These are phyloP conservation scores for Bombus confusus DNA, from an alignment of 1,140 invertebrate genomes.

Conservation along the genomic window DNA sequence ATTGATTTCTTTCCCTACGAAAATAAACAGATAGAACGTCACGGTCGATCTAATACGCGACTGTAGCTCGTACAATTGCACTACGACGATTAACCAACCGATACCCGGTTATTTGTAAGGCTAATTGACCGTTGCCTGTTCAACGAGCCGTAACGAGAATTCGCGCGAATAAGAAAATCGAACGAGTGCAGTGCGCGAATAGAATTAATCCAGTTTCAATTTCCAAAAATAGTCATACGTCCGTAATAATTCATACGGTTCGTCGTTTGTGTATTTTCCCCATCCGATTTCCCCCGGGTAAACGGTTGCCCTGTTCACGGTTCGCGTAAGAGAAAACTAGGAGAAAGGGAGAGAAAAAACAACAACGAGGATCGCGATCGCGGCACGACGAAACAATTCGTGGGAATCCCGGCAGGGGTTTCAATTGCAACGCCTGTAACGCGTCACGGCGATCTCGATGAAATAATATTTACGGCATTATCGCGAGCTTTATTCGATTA, in stretches of 20 bases:
- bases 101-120: too few relatives aligned
- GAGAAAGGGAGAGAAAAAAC: not conserved
- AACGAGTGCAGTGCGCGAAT: not conserved
- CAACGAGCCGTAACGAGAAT: too few relatives aligned
- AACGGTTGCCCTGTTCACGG: not conserved
- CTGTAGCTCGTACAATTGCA: too few relatives aligned
- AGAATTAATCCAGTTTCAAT: not conserved
- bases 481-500: conserved; percentile 1
- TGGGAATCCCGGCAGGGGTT: not conserved
- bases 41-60: too few relatives aligned
- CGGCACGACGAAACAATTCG: not conserved
- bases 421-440: conserved; percentile 19
- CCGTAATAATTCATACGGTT: not conserved
- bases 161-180: not conserved
- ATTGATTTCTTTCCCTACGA: too few relatives aligned
- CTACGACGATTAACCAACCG: too few relatives aligned
- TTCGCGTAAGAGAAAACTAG: not conserved
- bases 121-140: too few relatives aligned
- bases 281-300: not conserved
- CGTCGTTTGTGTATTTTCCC: not conserved
- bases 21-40: too few relatives aligned
- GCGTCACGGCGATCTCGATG: not conserved
- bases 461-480: conserved; percentile 26
- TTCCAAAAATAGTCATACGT: not conserved
- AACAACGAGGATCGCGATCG: not conserved